Evolutionary conservation across 2,797 vertebrate genomes (phyloP).

Genomic region (Falco naumanni): DNA sequence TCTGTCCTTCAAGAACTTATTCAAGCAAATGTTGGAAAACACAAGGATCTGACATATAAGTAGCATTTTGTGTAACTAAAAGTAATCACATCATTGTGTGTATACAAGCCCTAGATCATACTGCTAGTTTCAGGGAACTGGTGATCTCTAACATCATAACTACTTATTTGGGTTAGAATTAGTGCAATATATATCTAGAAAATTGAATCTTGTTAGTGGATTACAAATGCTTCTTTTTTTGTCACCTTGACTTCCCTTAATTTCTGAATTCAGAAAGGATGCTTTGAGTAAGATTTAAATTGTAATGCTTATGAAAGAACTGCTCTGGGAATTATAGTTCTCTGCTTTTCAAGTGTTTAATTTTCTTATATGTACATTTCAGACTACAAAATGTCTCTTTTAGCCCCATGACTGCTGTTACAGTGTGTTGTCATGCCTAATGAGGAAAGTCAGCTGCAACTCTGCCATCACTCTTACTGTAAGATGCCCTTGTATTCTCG

Average conservation of each 20-base stretch:
- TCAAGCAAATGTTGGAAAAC: not conserved
- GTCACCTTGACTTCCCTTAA: not conserved
- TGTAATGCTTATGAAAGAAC: conserved; percentile 42
- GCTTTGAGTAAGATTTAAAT: not conserved
- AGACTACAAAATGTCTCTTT: not conserved
- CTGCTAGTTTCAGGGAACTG: not conserved
- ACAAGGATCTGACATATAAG: not conserved
- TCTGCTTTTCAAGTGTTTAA: conserved; percentile 35
- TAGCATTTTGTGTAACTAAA: not conserved
- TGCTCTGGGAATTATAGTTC: conserved; percentile 5
- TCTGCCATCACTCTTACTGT: not conserved
- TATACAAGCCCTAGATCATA: not conserved
- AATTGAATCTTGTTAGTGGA: not conserved
- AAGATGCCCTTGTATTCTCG: not conserved
- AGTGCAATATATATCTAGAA: not conserved
- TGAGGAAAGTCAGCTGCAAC: not conserved
- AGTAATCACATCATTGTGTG: not conserved
- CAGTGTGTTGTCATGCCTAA: not conserved
- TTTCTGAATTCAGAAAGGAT: not conserved
- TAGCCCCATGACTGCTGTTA: not conserved
- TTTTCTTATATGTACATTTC: conserved; percentile 52
- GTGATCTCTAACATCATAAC: not conserved
- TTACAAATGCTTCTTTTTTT: not conserved
- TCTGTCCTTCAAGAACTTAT: not conserved
- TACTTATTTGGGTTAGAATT: not conserved